These are phyloP conservation scores for Gymnobelideus leadbeateri DNA, from an alignment of 2,113 vertebrate genomes.

Conservation along the genomic window DNA sequence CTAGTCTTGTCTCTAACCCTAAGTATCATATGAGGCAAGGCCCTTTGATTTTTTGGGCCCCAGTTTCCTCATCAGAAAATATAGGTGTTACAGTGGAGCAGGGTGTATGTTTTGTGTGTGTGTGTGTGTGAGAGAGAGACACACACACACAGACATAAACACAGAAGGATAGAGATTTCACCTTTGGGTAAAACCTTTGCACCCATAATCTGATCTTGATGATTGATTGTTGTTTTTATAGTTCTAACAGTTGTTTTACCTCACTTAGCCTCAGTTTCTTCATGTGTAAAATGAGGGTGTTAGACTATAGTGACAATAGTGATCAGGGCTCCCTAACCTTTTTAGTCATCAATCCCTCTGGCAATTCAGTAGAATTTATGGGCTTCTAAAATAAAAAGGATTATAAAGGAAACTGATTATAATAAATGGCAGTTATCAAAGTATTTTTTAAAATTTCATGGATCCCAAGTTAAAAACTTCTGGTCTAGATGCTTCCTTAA, in stretches of 20 bases:
- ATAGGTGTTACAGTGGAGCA: no score
- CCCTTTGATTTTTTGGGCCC: no score
- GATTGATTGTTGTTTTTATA: neutral
- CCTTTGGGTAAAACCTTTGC: no score
- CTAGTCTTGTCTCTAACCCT: no score
- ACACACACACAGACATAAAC: no score
- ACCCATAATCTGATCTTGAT: neutral
- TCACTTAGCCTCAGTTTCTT: neutral
- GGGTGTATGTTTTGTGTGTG: no score
- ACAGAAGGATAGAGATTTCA: no score
- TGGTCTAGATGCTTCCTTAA: neutral
- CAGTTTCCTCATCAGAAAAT: no score
- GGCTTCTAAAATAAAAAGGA: neutral
- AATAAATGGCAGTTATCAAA: neutral
- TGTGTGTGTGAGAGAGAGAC: no score
- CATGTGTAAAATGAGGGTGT: neutral
- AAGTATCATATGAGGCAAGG: no score
- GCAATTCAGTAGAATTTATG: neutral
- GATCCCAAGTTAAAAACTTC: neutral
- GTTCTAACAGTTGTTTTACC: neutral
- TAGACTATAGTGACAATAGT: neutral
- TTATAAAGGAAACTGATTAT: neutral
- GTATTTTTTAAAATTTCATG: neutral
- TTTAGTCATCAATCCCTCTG: neutral
- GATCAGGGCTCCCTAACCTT: neutral